Percentiles rank a stretch among this genome's conserved stretches.
Conservation (phyloP, 2,113 vertebrate genomes). For the Tylochromis polylepis region DNA sequence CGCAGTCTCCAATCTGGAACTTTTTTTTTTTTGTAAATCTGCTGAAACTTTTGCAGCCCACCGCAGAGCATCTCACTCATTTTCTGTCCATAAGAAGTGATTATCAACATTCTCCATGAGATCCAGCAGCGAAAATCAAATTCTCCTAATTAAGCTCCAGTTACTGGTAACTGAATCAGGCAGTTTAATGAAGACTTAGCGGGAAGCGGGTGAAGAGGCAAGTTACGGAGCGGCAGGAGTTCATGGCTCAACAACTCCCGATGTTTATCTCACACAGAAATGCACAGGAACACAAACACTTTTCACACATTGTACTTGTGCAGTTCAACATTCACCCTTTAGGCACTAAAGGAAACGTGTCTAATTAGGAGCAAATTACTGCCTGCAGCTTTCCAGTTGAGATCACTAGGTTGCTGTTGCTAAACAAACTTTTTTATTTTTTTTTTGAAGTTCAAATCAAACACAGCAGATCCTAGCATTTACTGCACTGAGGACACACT, state of each 20-base stretch:
- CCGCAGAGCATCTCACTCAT: background rate
- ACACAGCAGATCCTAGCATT: background rate
- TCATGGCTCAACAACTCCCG: background rate
- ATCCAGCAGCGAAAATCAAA: slow-evolving; percentile 25
- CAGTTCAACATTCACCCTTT: background rate
- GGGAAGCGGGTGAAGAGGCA: slow-evolving; percentile 23
- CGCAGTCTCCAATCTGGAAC: background rate
- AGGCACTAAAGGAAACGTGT: background rate
- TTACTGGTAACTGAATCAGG: slow-evolving; percentile 28
- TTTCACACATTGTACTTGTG: background rate
- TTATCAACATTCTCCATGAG: background rate
- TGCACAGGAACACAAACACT: background rate
- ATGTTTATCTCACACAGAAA: background rate
- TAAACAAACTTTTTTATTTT: background rate
- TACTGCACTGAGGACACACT: background rate
- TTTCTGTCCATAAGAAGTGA: background rate
- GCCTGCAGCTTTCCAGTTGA: slow-evolving; percentile 5
- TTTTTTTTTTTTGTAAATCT: background rate
- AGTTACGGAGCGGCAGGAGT: background rate
- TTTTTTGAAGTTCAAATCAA: background rate
- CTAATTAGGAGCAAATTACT: slow-evolving; percentile 28
- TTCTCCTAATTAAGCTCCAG: slow-evolving; percentile 22
- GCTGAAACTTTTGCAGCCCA: background rate
- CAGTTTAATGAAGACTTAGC: slow-evolving; percentile 21
- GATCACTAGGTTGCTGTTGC: background rate